phyloP scores from a whole-genome alignment of 2,113 vertebrate species.

The Apodemus sylvaticus region DNA sequence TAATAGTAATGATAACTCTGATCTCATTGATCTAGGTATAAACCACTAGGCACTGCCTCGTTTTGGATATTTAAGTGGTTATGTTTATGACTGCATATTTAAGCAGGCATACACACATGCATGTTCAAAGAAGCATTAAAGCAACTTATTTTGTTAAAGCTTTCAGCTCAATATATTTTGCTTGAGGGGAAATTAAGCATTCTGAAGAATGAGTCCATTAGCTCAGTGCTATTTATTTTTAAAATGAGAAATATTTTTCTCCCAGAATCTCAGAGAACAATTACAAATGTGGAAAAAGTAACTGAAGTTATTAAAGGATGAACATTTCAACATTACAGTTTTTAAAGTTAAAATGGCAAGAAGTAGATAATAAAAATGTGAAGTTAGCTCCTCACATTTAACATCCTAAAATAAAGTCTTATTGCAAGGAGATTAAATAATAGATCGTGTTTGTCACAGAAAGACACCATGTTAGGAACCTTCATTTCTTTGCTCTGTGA shows the following conservation, averaged over 20 bases:
- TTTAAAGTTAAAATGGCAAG: background rate
- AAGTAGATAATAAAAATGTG: background rate
- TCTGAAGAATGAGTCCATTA: slow-evolving; percentile 52
- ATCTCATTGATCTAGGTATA: background rate
- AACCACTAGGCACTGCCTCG: background rate
- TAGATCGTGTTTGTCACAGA: background rate
- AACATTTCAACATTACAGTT: background rate
- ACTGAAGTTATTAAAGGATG: slow-evolving; percentile 2
- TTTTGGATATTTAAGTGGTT: slow-evolving; percentile 16
- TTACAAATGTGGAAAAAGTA: slow-evolving; percentile 30
- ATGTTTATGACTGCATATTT: background rate
- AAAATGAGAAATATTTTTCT: slow-evolving; percentile 2
- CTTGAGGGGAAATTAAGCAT: background rate
- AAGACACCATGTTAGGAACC: background rate
- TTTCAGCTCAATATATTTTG: slow-evolving; percentile 39
- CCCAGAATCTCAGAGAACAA: background rate
- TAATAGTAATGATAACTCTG: background rate
- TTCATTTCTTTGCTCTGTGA: background rate
- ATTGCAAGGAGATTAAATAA: background rate
- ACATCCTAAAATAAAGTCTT: background rate
- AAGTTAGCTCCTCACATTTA: background rate
- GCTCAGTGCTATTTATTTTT: slow-evolving; percentile 49
- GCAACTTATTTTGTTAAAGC: background rate
- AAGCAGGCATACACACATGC: background rate
- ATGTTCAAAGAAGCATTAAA: background rate